Evolutionary conservation across 2,888 invertebrate species (phyloP), one percentile per base, ranked within the genome.

Genomic region (Chelonus formosanus): DNA sequence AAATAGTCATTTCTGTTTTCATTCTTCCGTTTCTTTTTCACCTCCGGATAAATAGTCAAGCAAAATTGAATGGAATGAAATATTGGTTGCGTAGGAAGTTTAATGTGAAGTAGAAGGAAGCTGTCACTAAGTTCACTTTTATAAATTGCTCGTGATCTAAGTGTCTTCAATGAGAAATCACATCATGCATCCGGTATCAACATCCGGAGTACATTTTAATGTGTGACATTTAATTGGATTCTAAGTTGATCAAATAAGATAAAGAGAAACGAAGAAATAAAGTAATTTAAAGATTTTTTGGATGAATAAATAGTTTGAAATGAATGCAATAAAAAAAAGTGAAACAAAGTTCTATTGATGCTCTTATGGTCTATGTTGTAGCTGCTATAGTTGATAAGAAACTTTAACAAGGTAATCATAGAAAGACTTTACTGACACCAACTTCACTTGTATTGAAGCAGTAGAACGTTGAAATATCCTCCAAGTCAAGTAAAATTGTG

Each of bases 61-160:
- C 32, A 31, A 10, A 20, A 20, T 20, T 48, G 58, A 57, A 67
- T 57, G 61, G 45, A 62, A 53, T 58, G 44, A 54, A 58, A 58
- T 36, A 52, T 62, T 47, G 54, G 53, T 52, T 56, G 43, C 44
- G 10, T 20, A 10, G 36, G 55, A 8, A 6, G 8, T 48, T 32
- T 3, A 34, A 32, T 32, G 34, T 52, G 8, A 32, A 32, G 8
- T 52, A 34, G 34, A 34, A 34, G 34, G 52, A 8, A 32, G 8
- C 20, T 34, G 52, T 52, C 52, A 52, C 52, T 32, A 32, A 8
- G 52, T 34, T 32, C 52, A 52, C 32, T 34, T 52, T 8, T 8
- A 31, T 32, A 8, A 32, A 8, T 52, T 52, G 32, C 31, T 3
- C 5, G 6, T 7, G 52, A 52, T 20, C 7, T 34, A 52, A 32